Base-by-base conservation (phyloP, 2,113 vertebrate genomes). In the Corythornis vintsioides region DNA sequence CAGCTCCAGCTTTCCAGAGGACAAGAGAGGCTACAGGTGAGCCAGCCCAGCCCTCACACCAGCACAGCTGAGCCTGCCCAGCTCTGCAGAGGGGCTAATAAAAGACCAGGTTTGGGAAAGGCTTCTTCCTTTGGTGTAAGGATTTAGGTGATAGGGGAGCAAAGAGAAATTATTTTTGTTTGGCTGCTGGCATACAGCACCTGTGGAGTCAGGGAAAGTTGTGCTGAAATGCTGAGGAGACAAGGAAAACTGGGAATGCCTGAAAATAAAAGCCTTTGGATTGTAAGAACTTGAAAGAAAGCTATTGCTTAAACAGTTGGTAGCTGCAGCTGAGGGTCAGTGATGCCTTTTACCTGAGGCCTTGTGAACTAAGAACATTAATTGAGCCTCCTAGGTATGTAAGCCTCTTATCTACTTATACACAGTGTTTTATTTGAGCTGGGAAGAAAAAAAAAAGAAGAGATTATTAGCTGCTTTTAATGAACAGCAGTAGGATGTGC, bases 351-450 rank as follows among this genome's bases (percentile, higher is more conserved):
- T 85, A 89, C 95, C 91, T 93, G 72, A 67, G 85, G 87, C 89
- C 0, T 1, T 81, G 79, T 65, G 85, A 91, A 81, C 83, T 91
- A 83, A 94, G 85, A 88, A 91, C 79, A 2, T 95, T 96, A 96
- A 96, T 95, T 96, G 95, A 93, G 75, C 87, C 96, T 94, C 94
- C 94, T 88, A 92, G 91, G 94, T 86, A 85, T 61, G 72, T 96
- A 95, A 96, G 92, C 93, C 35, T 95, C 96, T 96, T 95, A 96
- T 96, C 94, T 94, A 66, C 95, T 96, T 83, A 91, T 17, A 87
- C 69, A 84, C 60, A 80, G 91, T 4, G 31, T 89, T 93, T 89
- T 89, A 74, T 84, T 84, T 82, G 88, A 70, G 71, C 3, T 50
- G 76, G 40, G 38, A 24, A 21, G 11, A 21, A 33, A 13, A 55